phyloP scores from a whole-genome alignment of 1,140 invertebrate genomes.

The Lepidostoma basale region DNA sequence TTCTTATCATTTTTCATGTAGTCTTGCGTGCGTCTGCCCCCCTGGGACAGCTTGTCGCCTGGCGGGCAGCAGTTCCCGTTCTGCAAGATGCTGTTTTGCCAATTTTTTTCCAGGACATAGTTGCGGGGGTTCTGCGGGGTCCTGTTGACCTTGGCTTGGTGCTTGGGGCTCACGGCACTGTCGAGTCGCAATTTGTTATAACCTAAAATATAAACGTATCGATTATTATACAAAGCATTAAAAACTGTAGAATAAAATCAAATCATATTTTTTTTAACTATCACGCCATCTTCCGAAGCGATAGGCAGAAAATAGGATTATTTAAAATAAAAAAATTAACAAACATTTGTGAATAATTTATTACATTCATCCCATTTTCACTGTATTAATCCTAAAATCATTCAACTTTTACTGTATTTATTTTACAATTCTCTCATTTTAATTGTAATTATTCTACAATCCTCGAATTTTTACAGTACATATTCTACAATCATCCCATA shows the following conservation, averaged over 20 bases:
- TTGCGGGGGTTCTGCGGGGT: conserved; percentile 41
- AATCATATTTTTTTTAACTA: background rate
- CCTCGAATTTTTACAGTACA: no score
- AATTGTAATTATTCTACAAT: no score
- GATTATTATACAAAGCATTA: no score
- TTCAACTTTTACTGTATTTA: no score
- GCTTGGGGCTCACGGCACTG: conserved; percentile 59
- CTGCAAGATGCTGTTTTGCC: conserved; percentile 41
- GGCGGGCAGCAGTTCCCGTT: conserved; percentile 40
- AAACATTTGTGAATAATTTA: no score
- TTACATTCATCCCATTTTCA: no score
- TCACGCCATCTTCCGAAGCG: no score
- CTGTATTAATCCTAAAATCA: no score
- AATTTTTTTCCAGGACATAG: conserved; percentile 41
- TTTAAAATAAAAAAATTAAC: no score
- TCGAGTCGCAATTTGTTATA: conserved; percentile 59
- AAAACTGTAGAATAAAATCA: background rate
- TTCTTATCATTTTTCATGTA: background rate
- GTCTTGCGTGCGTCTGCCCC: background rate
- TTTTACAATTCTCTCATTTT: no score
- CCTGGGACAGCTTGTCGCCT: conserved; percentile 6
- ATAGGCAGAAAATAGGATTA: no score
- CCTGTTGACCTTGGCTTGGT: conserved; percentile 43
- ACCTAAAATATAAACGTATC: conserved; percentile 30
- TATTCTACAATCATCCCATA: no score